Evolutionary conservation across 2,888 invertebrate species (phyloP).

Genomic region (Standfussiana lucernea): DNA sequence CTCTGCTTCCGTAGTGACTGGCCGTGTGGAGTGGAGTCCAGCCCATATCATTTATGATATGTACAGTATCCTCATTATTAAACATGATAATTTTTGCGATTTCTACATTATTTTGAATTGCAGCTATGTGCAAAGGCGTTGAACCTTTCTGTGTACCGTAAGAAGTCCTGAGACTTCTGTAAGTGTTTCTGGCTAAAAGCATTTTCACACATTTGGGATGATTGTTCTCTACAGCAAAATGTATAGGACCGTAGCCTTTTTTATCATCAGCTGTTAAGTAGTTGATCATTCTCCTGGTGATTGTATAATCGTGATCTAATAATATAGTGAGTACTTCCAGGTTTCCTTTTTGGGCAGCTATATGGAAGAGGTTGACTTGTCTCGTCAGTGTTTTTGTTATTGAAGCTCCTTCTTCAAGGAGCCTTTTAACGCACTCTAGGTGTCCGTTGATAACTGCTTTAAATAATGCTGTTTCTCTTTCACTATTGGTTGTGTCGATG

Average conservation of each 20-base stretch:
- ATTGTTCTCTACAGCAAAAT: conserved; percentile 68
- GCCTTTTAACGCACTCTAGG: conserved; percentile 77
- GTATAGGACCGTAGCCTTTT: conserved; percentile 67
- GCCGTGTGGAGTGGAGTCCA: conserved; percentile 76
- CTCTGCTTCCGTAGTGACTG: conserved; percentile 78
- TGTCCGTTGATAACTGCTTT: conserved; percentile 81
- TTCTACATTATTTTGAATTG: conserved; percentile 76
- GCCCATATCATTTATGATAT: conserved; percentile 50
- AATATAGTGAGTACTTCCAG: conserved; percentile 87
- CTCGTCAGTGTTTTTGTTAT: conserved; percentile 72
- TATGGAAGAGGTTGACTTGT: conserved; percentile 85
- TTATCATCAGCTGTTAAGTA: conserved; percentile 68
- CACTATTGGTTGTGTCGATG: conserved; percentile 74
- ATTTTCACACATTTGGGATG: conserved; percentile 75
- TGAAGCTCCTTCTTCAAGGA: conserved; percentile 82
- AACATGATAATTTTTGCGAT: conserved; percentile 77
- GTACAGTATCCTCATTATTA: conserved; percentile 77
- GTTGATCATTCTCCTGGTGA: conserved; percentile 73
- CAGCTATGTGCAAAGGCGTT: conserved; percentile 82
- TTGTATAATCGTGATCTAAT: conserved; percentile 78
- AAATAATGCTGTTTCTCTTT: conserved; percentile 83
- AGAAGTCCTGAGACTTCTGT: conserved; percentile 50
- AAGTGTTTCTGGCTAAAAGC: conserved; percentile 67
- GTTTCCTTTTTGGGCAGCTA: conserved; percentile 81
- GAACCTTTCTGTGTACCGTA: conserved; percentile 69